A percentile compares a stretch with the other conserved stretches of the same genome.
Evolutionary conservation across 1,140 invertebrate genomes (phyloP).

Genomic region (Drosophila tristis): DNA sequence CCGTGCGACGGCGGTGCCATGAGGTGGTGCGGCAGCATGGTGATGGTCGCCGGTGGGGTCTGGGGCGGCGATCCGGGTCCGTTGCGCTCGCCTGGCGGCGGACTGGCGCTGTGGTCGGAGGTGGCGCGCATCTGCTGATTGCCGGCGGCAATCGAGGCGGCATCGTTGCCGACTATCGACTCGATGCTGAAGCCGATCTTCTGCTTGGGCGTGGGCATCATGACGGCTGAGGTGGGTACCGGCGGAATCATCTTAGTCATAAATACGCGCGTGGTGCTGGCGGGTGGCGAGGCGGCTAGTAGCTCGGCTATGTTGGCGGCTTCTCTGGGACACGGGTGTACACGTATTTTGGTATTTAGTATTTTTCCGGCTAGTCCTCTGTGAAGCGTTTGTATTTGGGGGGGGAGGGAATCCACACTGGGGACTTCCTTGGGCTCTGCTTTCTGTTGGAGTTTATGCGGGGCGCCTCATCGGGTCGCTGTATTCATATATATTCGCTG

Average conservation of each 20-base stretch:
- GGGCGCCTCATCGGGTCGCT: slow-evolving; percentile 53
- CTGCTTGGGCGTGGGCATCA: slow-evolving; percentile 96
- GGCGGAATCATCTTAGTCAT: slow-evolving; percentile 85
- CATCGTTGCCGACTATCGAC: slow-evolving; percentile 92
- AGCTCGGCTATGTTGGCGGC: slow-evolving; percentile 79
- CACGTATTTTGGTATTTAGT: slow-evolving; percentile 3
- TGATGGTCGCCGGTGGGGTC: slow-evolving; percentile 63
- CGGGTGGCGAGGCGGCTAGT: slow-evolving; percentile 60
- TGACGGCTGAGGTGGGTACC: slow-evolving; percentile 85
- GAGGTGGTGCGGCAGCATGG: slow-evolving; percentile 65
- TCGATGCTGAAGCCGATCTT: slow-evolving; percentile 98
- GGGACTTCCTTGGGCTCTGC: not conserved
- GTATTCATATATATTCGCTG: slow-evolving; percentile 1
- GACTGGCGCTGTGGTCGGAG: slow-evolving; percentile 44
- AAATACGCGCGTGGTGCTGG: slow-evolving; percentile 72
- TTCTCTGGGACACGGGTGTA: slow-evolving; percentile 18
- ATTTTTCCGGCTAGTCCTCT: slow-evolving; percentile 47
- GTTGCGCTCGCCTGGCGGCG: slow-evolving; percentile 55
- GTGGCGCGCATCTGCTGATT: slow-evolving; percentile 45
- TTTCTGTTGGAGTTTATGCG: slow-evolving; percentile 36
- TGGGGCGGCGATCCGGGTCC: slow-evolving; percentile 76
- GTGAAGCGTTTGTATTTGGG: slow-evolving; percentile 4
- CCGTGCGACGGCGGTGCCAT: slow-evolving; percentile 61
- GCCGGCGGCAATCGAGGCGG: slow-evolving; percentile 47
- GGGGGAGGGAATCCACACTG: too few relatives aligned